Evolutionary conservation across 2,888 invertebrate genomes (phyloP).

Genomic region (Xanthostigma xanthostigma): DNA sequence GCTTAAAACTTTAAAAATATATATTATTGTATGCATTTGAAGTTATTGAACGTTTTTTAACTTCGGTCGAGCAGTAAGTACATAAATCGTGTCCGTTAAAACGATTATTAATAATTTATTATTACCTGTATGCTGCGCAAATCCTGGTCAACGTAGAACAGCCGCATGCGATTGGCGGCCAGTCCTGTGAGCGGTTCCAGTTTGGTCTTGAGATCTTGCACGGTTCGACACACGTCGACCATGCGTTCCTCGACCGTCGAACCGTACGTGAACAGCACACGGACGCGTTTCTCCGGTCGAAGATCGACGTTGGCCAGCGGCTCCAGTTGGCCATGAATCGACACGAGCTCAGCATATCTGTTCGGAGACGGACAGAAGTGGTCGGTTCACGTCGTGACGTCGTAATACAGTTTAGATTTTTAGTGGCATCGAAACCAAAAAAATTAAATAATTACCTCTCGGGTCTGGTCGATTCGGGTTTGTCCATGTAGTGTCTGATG

Average conservation of each 20-base stretch:
- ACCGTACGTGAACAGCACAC: slow-evolving; percentile 71
- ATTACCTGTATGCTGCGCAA: slow-evolving; percentile 36
- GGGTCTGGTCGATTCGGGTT: slow-evolving; percentile 68
- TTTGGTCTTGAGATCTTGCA: slow-evolving; percentile 66
- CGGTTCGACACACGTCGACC: slow-evolving; percentile 66
- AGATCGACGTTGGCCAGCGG: slow-evolving; percentile 81
- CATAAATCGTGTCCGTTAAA: no score
- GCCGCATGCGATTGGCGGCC: slow-evolving; percentile 68
- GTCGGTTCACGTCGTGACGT: no score
- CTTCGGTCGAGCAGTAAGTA: no score
- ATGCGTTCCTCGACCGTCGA: slow-evolving; percentile 56
- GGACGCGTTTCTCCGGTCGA: slow-evolving; percentile 71
- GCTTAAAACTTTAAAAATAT: no score
- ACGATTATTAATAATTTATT: background rate
- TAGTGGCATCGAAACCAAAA: slow-evolving; percentile 4
- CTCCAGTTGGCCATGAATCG: slow-evolving; percentile 77
- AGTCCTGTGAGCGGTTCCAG: slow-evolving; percentile 69
- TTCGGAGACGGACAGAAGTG: no score
- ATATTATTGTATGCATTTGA: no score
- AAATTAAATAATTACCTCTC: slow-evolving; percentile 44
- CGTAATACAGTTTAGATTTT: background rate
- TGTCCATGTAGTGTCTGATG: slow-evolving; percentile 82
- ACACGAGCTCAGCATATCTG: slow-evolving; percentile 69
- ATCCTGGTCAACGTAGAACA: slow-evolving; percentile 80
- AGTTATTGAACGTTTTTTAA: no score